Evolutionary conservation across 2,888 invertebrate species (phyloP).

Genomic region (Teinopalpus imperialis): DNA sequence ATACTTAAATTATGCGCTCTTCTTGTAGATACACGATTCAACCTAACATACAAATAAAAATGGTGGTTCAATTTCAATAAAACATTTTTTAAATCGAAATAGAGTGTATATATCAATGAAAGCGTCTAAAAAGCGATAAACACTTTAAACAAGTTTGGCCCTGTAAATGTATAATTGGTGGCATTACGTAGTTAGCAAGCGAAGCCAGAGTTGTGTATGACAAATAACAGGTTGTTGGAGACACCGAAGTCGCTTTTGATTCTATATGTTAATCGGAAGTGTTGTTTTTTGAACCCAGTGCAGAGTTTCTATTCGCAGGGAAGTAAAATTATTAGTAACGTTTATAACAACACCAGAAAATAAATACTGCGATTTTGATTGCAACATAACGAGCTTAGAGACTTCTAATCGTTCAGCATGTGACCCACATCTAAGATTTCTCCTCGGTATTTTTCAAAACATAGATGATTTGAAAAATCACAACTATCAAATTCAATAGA

Average conservation of each 20-base stretch:
- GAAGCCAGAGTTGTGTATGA: conserved; percentile 66
- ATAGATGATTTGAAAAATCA: conserved; percentile 41
- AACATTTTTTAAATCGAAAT: conserved; percentile 57
- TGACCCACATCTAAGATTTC: conserved; percentile 81
- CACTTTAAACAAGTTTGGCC: conserved; percentile 45
- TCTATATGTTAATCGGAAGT: conserved; percentile 52
- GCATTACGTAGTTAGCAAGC: conserved; percentile 60
- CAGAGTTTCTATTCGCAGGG: conserved; percentile 31
- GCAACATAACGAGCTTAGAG: conserved; percentile 41
- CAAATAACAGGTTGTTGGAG: conserved; percentile 81
- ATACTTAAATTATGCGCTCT: conserved; percentile 29
- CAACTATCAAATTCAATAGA: conserved; percentile 32
- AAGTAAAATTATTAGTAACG: conserved; percentile 25
- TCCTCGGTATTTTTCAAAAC: conserved; percentile 66
- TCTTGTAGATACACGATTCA: conserved; percentile 58
- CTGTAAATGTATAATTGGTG: conserved; percentile 48
- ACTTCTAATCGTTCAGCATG: conserved; percentile 74
- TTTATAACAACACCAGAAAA: conserved; percentile 21
- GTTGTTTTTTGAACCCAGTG: conserved; percentile 53
- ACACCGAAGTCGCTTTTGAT: conserved; percentile 74
- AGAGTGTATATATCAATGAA: conserved; percentile 39
- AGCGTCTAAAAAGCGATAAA: conserved; percentile 41
- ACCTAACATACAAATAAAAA: conserved; percentile 76
- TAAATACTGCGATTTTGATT: conserved; percentile 32
- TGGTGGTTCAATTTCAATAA: conserved; percentile 75